phyloP scores from a whole-genome alignment of 2,888 invertebrate species.

The Drosophila austrosaltans region DNA sequence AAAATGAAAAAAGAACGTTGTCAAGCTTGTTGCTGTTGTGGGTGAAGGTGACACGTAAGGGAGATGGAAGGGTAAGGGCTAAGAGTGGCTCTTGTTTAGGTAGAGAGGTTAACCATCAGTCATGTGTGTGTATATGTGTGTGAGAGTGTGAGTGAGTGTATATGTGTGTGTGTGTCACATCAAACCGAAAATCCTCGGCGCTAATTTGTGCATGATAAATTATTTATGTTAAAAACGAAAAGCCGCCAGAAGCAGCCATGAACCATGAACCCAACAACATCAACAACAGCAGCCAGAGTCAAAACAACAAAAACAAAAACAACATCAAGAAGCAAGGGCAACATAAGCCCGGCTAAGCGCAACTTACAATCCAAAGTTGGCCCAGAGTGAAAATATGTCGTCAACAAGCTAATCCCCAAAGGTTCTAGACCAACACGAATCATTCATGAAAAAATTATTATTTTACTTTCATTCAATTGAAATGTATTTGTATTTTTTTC shows the following conservation, averaged over 20 bases:
- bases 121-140: slow-evolving; percentile 44
- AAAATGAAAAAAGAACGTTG: slow-evolving; percentile 48
- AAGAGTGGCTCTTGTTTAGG: neutral
- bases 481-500: slow-evolving; percentile 16
- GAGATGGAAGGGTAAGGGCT: neutral
- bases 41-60: neutral
- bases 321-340: slow-evolving; percentile 36
- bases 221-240: slow-evolving; percentile 79
- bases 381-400: slow-evolving; percentile 31
- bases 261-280: slow-evolving; percentile 5
- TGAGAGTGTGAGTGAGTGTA: slow-evolving; percentile 27
- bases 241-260: slow-evolving; percentile 44
- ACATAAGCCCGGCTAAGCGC: slow-evolving; percentile 40
- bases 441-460: slow-evolving; percentile 44
- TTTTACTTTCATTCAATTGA: slow-evolving; percentile 31
- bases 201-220: slow-evolving; percentile 82
- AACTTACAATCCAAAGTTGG: slow-evolving; percentile 44
- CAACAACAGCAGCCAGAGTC: slow-evolving; percentile 18
- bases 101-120: slow-evolving; percentile 55
- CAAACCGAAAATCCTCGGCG: slow-evolving; percentile 66
- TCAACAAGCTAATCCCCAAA: slow-evolving; percentile 56
- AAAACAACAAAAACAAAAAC: slow-evolving; percentile 30
- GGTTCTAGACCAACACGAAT: slow-evolving; percentile 56
- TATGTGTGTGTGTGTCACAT: slow-evolving; percentile 43
- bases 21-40: slow-evolving; percentile 37